Evolutionary conservation across 2,797 vertebrate genomes (phyloP).

Genomic region (Manis pentadactyla): DNA sequence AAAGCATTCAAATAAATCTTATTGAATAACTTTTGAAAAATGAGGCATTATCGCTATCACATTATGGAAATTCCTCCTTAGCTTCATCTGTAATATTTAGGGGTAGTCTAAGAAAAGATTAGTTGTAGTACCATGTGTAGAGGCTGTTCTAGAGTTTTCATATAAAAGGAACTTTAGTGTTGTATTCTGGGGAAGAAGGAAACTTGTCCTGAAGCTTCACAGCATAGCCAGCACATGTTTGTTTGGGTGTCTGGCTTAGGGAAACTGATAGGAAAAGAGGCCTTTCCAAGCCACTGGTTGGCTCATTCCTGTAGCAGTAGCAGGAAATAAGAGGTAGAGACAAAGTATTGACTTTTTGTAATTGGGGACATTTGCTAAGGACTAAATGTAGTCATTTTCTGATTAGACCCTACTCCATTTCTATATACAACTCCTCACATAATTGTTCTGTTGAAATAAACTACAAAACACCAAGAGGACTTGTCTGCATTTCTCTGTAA

Average conservation of each 20-base stretch:
- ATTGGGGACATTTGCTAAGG: not conserved
- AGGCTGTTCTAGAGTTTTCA: not conserved
- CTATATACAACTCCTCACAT: not conserved
- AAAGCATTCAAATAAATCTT: slow-evolving; percentile 35
- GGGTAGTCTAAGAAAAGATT: slow-evolving; percentile 38
- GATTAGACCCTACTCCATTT: not conserved
- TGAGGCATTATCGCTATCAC: not conserved
- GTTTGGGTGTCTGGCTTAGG: not conserved
- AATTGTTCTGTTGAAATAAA: slow-evolving; percentile 3
- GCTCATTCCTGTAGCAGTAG: not conserved
- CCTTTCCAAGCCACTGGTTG: not conserved
- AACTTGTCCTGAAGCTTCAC: not conserved
- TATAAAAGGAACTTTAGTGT: not conserved
- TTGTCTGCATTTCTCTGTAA: not conserved
- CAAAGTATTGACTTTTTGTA: not conserved
- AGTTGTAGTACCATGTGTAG: not conserved
- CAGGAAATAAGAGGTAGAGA: not conserved
- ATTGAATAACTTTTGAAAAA: slow-evolving; percentile 54
- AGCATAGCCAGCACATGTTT: not conserved
- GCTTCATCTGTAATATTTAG: slow-evolving; percentile 49
- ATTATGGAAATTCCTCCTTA: not conserved
- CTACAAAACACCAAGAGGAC: not conserved
- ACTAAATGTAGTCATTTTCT: slow-evolving; percentile 31
- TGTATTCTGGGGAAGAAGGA: not conserved
- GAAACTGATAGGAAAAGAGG: not conserved